Evolutionary conservation across 2,797 vertebrate species (phyloP), one percentile per base, ranked within the genome.

Genomic region (Centroberyx gerrardi): DNA sequence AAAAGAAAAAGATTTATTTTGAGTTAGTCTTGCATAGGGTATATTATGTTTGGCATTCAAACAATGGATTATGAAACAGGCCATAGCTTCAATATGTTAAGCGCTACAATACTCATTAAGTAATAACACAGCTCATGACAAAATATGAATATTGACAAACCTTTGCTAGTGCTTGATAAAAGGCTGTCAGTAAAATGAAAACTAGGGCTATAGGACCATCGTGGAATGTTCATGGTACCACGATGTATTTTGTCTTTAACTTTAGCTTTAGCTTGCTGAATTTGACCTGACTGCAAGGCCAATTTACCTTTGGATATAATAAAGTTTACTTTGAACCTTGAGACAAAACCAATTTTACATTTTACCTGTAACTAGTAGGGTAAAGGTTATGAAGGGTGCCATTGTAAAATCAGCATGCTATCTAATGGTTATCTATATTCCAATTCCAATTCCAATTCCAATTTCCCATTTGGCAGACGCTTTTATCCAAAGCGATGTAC

Each of bases 301-400:
- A 22, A 22, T 22, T 22, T 22, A 22, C 22, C 22, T 22, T 22
- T 22, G 22, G 22, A 1, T 22, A 22, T 22, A 22, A 5, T 14
- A 22, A 2, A 18, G 28, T 8, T 36, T 7, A 36, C 33, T 7
- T 6, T 6, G 33, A 67, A 53, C 27, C 9, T 27, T 42, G 52
- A 70, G 70, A 67, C 31, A 44, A 66, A 72, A 59, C 40, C 0
- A 18, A 68, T 65, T 89, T 90, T 84, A 89, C 84, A 52, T 82
- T 82, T 87, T 0, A 87, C 54, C 29, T 76, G 69, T 42, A 65
- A 12, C 33, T 22, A 46, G 44, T 28, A 0, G 4, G 15, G 5
- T 12, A 80, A 72, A 78, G 27, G 55, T 78, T 68, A 67, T 0
- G 22, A 48, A 38, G 5, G 61, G 17, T 3, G 8, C 40, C 15